Conservation (phyloP, 2,888 invertebrate genomes). For the Conistra vaccinii region DNA sequence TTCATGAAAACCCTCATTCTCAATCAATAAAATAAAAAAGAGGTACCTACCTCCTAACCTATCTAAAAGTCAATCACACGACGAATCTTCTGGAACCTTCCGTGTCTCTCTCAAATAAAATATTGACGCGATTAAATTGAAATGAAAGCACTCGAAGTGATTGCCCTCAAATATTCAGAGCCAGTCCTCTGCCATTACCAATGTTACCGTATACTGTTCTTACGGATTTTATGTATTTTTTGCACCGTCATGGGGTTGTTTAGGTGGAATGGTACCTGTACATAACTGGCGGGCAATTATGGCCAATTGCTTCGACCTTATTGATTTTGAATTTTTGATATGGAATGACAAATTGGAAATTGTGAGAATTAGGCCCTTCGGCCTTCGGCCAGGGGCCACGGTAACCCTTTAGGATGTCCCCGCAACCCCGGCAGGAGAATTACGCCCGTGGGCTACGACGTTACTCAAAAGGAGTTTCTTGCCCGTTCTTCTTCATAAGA, state of each 20-base stretch:
- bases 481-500: no score
- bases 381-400: no score
- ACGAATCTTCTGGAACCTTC: slow-evolving; percentile 41
- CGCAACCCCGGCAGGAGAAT: no score
- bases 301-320: not conserved
- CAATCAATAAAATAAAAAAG: no score
- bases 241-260: slow-evolving; percentile 32
- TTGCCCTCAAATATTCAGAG: slow-evolving; percentile 65
- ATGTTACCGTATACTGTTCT: slow-evolving; percentile 34
- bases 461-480: no score
- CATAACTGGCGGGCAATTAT: no score
- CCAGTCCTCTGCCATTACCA: slow-evolving; percentile 48
- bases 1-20: no score
- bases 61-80: slow-evolving; percentile 33
- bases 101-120: slow-evolving; percentile 57
- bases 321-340: not conserved
- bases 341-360: no score
- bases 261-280: not conserved
- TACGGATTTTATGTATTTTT: slow-evolving; percentile 34
- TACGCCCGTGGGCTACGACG: no score
- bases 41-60: not conserved
- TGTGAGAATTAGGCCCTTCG: no score
- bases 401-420: no score
- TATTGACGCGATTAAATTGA: slow-evolving; percentile 64
- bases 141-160: slow-evolving; percentile 63